phyloP scores from a whole-genome alignment of 1,140 invertebrate species.

The Stratiolaelaps scimitus region DNA sequence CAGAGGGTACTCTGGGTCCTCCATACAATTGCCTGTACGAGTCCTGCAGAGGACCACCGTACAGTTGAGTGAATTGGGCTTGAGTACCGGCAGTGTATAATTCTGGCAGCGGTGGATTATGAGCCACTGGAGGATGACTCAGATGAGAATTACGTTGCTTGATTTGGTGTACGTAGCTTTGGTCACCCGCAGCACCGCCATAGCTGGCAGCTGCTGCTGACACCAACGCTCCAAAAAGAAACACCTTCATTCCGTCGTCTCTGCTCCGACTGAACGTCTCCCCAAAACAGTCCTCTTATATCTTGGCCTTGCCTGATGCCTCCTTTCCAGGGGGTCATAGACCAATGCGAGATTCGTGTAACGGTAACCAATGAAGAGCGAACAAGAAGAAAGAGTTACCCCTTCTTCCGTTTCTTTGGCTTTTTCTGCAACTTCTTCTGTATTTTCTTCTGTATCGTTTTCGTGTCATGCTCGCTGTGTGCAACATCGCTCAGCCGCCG shows the following conservation, averaged over 20 bases:
- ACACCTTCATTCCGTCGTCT: slow-evolving; percentile 15
- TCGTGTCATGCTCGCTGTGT: too few species aligned
- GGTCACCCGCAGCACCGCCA: not conserved
- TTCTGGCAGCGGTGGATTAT: slow-evolving; percentile 17
- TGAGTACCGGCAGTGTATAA: not conserved
- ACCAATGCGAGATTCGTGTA: not conserved
- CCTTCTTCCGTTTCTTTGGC: not conserved
- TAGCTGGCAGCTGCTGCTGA: not conserved
- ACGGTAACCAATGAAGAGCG: slow-evolving; percentile 22
- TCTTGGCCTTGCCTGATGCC: slow-evolving; percentile 20
- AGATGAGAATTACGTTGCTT: slow-evolving; percentile 21
- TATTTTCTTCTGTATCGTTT: too few species aligned
- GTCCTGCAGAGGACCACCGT: not conserved
- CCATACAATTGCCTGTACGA: not conserved
- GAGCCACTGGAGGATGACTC: slow-evolving; percentile 3
- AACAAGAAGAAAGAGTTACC: slow-evolving; percentile 16
- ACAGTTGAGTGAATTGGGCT: slow-evolving; percentile 8
- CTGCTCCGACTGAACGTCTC: too few species aligned
- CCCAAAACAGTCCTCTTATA: slow-evolving; percentile 2
- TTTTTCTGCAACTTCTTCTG: too few species aligned
- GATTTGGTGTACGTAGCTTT: not conserved
- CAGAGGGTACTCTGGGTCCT: not conserved
- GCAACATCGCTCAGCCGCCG: too few species aligned
- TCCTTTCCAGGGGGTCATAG: not conserved
- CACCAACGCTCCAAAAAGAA: not conserved